These are phyloP conservation scores for Agonum fuliginosum DNA, from an alignment of 2,888 invertebrate species.

Conservation along the genomic window DNA sequence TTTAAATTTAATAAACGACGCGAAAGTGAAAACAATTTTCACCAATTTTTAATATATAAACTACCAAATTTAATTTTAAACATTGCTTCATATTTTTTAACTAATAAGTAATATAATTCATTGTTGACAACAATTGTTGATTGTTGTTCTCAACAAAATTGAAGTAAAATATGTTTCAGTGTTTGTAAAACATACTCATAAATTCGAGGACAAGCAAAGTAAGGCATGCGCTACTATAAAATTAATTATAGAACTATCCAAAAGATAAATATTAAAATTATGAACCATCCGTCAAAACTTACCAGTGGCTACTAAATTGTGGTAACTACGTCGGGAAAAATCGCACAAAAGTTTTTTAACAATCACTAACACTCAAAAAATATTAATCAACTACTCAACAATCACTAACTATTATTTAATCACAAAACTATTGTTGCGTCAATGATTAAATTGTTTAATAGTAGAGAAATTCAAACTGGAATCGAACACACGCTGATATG, in stretches of 20 bases:
- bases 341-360: slow-evolving; percentile 7
- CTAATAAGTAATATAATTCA: not conserved
- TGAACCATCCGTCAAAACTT: slow-evolving; percentile 57
- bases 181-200: not conserved
- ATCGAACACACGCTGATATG: slow-evolving; percentile 44
- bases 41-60: no score
- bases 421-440: slow-evolving; percentile 9
- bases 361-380: slow-evolving; percentile 49
- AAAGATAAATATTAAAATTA: slow-evolving; percentile 58
- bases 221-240: slow-evolving; percentile 34
- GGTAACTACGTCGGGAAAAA: not conserved
- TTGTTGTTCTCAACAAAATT: not conserved
- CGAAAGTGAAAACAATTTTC: not conserved
- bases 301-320: slow-evolving; percentile 57
- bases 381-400: slow-evolving; percentile 44
- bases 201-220: slow-evolving; percentile 18
- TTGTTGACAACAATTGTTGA: not conserved
- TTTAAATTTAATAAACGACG: not conserved
- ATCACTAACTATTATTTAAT: slow-evolving; percentile 39
- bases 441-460: not conserved
- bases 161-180: not conserved
- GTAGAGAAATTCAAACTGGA: slow-evolving; percentile 8
- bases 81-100: not conserved
- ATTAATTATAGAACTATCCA: slow-evolving; percentile 54
- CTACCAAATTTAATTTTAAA: no score